These are phyloP conservation scores for Trachelus tabidus DNA, from an alignment of 2,888 invertebrate species.

Conservation along the genomic window DNA sequence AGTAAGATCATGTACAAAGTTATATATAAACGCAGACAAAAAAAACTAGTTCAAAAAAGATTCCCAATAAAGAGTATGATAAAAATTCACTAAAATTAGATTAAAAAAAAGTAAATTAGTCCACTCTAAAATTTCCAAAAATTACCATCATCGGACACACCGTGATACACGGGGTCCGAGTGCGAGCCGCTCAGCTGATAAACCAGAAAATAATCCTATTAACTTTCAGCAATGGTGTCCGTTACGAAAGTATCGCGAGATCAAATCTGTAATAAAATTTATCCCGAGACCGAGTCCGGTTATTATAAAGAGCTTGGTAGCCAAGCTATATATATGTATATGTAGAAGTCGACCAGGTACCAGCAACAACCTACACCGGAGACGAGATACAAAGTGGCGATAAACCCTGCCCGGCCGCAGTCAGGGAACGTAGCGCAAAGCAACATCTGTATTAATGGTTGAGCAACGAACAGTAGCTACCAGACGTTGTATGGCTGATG, in stretches of 20 bases:
- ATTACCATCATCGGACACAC: background rate
- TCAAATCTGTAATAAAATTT: slow-evolving; percentile 2
- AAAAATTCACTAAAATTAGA: background rate
- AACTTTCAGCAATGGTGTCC: background rate
- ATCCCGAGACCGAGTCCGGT: background rate
- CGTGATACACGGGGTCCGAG: background rate
- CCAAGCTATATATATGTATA: slow-evolving; percentile 2
- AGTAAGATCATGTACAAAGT: background rate
- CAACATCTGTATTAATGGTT: slow-evolving; percentile 35
- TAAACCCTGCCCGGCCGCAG: slow-evolving; percentile 28
- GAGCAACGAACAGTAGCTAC: slow-evolving; percentile 24
- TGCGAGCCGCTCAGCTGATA: background rate
- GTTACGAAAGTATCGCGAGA: background rate
- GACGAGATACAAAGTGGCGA: slow-evolving; percentile 25
- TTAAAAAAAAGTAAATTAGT: too few species aligned
- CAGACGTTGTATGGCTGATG: slow-evolving; percentile 22
- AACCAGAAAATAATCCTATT: background rate
- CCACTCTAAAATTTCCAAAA: background rate
- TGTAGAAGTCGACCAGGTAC: background rate
- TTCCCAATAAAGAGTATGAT: background rate
- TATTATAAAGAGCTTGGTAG: slow-evolving; percentile 4
- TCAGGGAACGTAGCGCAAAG: slow-evolving; percentile 16
- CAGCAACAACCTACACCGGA: background rate
- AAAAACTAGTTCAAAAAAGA: background rate
- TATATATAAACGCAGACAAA: background rate